Base-by-base conservation (phyloP, 2,797 vertebrate genomes). In the Cirrhinus molitorella region DNA sequence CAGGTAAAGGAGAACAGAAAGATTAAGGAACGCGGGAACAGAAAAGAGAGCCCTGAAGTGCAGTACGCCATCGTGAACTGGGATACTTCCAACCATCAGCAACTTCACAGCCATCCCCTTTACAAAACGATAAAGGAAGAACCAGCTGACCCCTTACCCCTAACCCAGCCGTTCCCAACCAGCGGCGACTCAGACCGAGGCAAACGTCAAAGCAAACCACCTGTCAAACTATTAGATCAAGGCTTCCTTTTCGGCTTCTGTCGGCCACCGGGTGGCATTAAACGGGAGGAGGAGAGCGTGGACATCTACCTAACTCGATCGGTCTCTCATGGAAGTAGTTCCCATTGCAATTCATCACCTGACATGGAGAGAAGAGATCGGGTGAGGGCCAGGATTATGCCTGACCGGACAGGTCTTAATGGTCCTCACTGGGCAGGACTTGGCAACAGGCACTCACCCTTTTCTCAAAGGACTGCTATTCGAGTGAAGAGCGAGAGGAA, bases 181-280 rank as follows among this genome's bases (percentile, higher is more conserved):
- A 90, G 91, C n/a, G 91, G 94, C 4, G 90, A 91, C 7, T 93
- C 92, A 1, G 94, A 94, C 83, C 85, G 95, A 77, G 95, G 95
- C 45, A 96, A 96, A 85, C 94, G 95, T 37, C 95, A 94, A 91
- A 96, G 94, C 91, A 96, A 95, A 84, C 95, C 95, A 68, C 95
- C 95, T 61, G 93, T 96, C 80, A 96, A 96, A 80, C 86, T 96
- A 45, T 89, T 96, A 79, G 95, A 96, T 89, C 95, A 95, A 0
- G 95, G 95, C 68, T 96, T 96, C 81, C 90, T 96, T 65, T 96
- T 96, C 80, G 94, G 93, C 81, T 94, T 96, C 89, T 96, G 94
- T 75, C 92, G 94, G 37, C 93, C 94, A 5, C 75, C 91, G 2
- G 92, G 91, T 28, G 93, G 85, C 25, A 90, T 95, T 53, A 96